Base-by-base conservation (phyloP, 2,888 invertebrate species). In the Ectobius pallidus region DNA sequence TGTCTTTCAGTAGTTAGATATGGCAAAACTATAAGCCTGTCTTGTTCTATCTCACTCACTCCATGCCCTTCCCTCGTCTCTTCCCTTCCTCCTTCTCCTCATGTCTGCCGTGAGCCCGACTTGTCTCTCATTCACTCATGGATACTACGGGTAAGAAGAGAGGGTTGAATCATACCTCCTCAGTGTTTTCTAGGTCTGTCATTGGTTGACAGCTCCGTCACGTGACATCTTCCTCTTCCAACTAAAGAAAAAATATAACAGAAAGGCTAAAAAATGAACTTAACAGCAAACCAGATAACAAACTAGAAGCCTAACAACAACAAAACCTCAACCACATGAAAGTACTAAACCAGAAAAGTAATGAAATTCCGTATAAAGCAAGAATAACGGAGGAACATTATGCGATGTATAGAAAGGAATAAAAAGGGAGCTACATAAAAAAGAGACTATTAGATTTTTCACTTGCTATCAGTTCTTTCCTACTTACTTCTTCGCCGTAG, bases 191-290 rank as follows among this genome's bases (percentile, higher is more conserved):
- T 63, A 27, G 39, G 71, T 63, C 63, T 63, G 71, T 71, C 71
- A 71, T 71, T 71, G 71, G 71, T 71, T 63, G 71, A 71, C 71
- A 63, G 46, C 42, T 14, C 44, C 49, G 63, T 71, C 71, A 71
- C 71, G 71, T 71, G 71, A 63, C 70, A 42, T 65, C 65, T 65
- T 65, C 65, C 55, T 69, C 69, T 55, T 69, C 39, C 69, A 69
- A 32, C 69, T 39, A 69, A 69, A 63, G 63, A 65, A 65, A 65
- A 65, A 65, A 44, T 65, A 65, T 65, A 65, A 65, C 46, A 65
- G 65, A 65, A 65, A 34, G 65, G 65, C 44, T 44, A 65, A 65
- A 65, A 65, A 63, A 46, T 65, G 25, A 65, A 65, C 65, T 32
- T 44, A 65, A 65, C 65, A 65, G 46, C 65, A 65, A 65, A 61